phyloP scores from a whole-genome alignment of 2,113 vertebrate genomes.

The Hippocampus mohnikei region DNA sequence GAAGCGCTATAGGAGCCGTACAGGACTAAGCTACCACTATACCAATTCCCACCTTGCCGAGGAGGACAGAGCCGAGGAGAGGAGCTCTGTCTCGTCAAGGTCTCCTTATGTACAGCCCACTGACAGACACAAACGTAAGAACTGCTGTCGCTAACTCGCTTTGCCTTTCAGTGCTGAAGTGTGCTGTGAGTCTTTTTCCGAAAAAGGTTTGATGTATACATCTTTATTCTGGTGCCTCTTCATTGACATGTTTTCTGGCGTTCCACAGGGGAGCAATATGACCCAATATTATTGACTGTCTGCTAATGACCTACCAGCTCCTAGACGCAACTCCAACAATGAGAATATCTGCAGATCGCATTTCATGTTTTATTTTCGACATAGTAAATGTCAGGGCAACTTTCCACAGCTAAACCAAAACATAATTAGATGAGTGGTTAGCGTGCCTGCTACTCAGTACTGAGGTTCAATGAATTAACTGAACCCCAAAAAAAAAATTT shows the following conservation, averaged over 20 bases:
- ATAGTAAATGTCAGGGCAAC: too few relatives aligned
- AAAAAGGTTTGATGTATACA: not conserved
- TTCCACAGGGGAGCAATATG: not conserved
- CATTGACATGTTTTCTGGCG: not conserved
- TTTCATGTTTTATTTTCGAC: not conserved
- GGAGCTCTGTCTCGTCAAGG: conserved; percentile 77
- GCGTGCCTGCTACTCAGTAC: too few relatives aligned
- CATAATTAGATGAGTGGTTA: too few relatives aligned
- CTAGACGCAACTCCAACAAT: not conserved
- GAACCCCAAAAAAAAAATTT: too few relatives aligned
- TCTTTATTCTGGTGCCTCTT: not conserved
- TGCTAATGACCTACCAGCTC: not conserved
- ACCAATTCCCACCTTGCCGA: conserved; percentile 90
- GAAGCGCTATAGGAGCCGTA: conserved; percentile 95
- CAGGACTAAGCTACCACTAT: conserved; percentile 95
- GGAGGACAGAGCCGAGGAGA: conserved; percentile 82
- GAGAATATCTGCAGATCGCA: not conserved
- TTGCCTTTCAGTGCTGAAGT: not conserved
- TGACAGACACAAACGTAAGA: conserved; percentile 89
- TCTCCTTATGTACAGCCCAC: conserved; percentile 78
- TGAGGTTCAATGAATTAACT: too few relatives aligned
- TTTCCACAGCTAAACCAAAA: too few relatives aligned
- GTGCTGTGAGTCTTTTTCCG: not conserved
- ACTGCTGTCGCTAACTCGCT: not conserved
- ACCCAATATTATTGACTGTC: not conserved